Percentiles rank a stretch among this genome's conserved stretches.
phyloP scores from a whole-genome alignment of 2,797 vertebrate genomes.

The Tokudaia muenninki region DNA sequence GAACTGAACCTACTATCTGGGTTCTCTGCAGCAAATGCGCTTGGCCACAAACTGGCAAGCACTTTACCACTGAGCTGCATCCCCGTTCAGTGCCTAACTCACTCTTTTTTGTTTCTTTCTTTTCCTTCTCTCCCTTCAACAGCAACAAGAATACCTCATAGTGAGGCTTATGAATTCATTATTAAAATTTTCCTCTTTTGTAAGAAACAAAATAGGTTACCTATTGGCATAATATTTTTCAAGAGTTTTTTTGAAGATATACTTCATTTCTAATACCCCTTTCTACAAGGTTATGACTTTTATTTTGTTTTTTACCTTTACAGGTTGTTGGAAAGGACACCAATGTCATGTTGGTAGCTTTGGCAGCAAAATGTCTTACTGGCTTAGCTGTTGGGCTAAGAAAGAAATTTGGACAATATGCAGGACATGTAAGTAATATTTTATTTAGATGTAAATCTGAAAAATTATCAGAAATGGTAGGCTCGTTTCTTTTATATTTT shows the following conservation, averaged over 20 bases:
- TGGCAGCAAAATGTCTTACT: conserved; percentile 97
- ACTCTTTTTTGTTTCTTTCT: neutral
- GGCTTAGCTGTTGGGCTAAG: conserved; percentile 95
- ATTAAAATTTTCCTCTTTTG: conserved; percentile 2
- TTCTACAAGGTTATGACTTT: neutral
- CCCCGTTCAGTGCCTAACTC: neutral
- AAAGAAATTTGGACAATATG: conserved; percentile 99
- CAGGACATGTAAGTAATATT: conserved; percentile 93
- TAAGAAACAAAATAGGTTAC: conserved; percentile 39
- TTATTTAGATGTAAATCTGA: conserved; percentile 43
- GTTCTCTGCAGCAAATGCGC: neutral
- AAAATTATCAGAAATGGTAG: conserved; percentile 28
- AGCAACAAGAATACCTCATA: neutral
- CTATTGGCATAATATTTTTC: conserved; percentile 1
- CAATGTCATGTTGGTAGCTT: conserved; percentile 97
- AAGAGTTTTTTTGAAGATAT: conserved; percentile 51
- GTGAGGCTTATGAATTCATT: conserved; percentile 8
- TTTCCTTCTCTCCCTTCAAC: neutral
- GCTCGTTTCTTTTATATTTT: conserved; percentile 57
- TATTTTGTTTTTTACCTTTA: conserved; percentile 59
- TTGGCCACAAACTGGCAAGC: neutral
- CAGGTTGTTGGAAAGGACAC: conserved; percentile 98
- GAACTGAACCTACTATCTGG: neutral
- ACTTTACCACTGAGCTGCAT: neutral
- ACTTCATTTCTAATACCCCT: neutral